These are phyloP conservation scores for Drosophila tropicalis DNA, from an alignment of 1,140 invertebrate genomes.

Conservation along the genomic window DNA sequence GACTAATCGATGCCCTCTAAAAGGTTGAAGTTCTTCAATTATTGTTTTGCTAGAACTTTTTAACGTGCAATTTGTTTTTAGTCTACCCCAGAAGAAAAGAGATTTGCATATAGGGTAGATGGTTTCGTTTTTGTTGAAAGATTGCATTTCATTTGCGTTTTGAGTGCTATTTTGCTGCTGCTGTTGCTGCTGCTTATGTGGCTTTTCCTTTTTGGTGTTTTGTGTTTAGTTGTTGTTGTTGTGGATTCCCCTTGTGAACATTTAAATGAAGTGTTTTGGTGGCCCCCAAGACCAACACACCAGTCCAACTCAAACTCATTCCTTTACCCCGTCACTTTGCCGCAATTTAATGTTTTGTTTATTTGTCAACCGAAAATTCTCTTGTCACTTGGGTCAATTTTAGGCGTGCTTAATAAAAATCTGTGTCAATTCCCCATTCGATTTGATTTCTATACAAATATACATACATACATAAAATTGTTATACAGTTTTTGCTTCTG, in stretches of 20 bases:
- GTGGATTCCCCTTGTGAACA: constrained; percentile 1
- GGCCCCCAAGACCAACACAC: not conserved
- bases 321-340: not conserved
- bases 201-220: no score
- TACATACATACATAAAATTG: not conserved
- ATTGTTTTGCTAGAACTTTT: no score
- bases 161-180: constrained; percentile 13
- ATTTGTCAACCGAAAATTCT: constrained; percentile 1
- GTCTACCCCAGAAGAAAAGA: no score
- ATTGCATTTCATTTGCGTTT: constrained; percentile 24
- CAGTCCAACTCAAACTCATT: not conserved
- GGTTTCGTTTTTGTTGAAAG: constrained; percentile 5
- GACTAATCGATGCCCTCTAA: no score
- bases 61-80: no score
- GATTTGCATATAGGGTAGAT: no score
- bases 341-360: not conserved
- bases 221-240: not conserved
- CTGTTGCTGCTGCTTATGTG: not conserved
- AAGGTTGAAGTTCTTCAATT: no score
- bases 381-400: constrained; percentile 12
- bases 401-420: constrained; percentile 5
- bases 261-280: constrained; percentile 20
- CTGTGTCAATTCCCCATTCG: constrained; percentile 4
- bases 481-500: not conserved
- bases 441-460: not conserved